Conservation (phyloP, 37 sponge, comb jelly and placozoan genomes). For the Chondrilla cf. caribensis region DNA sequence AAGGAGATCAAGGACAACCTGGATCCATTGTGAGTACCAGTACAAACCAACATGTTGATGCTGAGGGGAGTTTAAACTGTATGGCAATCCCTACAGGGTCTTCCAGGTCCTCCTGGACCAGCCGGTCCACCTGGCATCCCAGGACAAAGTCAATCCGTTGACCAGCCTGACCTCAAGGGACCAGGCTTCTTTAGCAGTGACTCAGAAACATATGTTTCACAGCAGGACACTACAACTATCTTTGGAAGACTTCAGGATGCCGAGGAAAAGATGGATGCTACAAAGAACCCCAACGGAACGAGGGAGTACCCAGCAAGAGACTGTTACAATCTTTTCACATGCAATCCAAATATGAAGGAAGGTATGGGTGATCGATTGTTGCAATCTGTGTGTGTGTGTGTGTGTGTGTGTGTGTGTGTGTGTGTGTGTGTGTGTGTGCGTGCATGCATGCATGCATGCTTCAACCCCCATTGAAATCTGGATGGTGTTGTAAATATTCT, state of each 20-base stretch:
- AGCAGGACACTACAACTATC: slow-evolving; percentile 28
- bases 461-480: too few relatives aligned
- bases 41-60: not conserved
- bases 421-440: too few relatives aligned
- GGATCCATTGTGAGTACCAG: slow-evolving; percentile 46
- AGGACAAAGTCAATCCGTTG: slow-evolving; percentile 3
- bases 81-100: not conserved
- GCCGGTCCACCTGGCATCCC: slow-evolving; percentile 18
- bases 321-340: slow-evolving; percentile 75
- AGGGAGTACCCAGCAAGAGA: slow-evolving; percentile 45
- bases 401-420: not conserved
- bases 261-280: slow-evolving; percentile 20
- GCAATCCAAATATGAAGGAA: slow-evolving; percentile 49
- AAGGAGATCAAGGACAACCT: slow-evolving; percentile 40
- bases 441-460: too few relatives aligned
- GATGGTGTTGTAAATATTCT: too few relatives aligned
- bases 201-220: too few relatives aligned
- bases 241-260: slow-evolving; percentile 45
- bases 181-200: not conserved
- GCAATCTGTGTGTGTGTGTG: not conserved
- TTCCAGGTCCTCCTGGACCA: slow-evolving; percentile 27
- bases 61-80: not conserved
- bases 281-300: slow-evolving; percentile 66
- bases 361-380: too few relatives aligned
- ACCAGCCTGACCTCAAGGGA: slow-evolving; percentile 18